Evolutionary conservation across 2,113 vertebrate genomes (phyloP).

Genomic region (Saimiri boliviensis): DNA sequence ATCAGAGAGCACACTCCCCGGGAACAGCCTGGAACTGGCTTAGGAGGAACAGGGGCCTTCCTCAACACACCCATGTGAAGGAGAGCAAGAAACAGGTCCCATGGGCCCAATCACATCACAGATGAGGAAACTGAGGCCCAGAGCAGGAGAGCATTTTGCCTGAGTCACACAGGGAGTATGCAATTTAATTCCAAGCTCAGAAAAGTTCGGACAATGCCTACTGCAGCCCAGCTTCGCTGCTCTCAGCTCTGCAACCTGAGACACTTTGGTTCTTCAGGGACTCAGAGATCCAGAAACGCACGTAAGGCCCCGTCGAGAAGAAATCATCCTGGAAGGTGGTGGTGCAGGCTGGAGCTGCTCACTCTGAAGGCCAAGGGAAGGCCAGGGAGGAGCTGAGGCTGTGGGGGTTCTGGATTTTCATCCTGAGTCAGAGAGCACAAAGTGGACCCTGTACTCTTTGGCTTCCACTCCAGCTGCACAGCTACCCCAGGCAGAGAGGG

Average conservation of each 20-base stretch:
- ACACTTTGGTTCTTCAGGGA: not conserved
- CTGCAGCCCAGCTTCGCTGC: not conserved
- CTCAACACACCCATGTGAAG: not conserved
- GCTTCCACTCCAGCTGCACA: not conserved
- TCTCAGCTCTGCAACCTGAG: not conserved
- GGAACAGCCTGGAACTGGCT: not conserved
- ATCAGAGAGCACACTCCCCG: not conserved
- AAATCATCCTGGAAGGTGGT: not conserved
- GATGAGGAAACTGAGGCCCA: not conserved
- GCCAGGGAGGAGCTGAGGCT: not conserved
- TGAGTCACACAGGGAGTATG: not conserved
- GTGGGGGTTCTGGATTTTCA: not conserved
- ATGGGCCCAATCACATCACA: not conserved
- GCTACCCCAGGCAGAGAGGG: not conserved
- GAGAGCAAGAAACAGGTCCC: not conserved
- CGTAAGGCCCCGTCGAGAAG: not conserved
- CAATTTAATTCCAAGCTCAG: too few relatives aligned
- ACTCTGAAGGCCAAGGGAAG: not conserved
- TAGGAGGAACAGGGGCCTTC: not conserved
- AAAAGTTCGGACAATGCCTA: not conserved
- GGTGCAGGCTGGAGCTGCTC: not conserved
- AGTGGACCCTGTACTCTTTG: not conserved
- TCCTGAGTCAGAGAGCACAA: fast-evolving
- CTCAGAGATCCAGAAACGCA: not conserved
- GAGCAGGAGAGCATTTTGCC: not conserved